Evolutionary conservation across 1,140 invertebrate species (phyloP).

Genomic region (Monochamus saltuarius): DNA sequence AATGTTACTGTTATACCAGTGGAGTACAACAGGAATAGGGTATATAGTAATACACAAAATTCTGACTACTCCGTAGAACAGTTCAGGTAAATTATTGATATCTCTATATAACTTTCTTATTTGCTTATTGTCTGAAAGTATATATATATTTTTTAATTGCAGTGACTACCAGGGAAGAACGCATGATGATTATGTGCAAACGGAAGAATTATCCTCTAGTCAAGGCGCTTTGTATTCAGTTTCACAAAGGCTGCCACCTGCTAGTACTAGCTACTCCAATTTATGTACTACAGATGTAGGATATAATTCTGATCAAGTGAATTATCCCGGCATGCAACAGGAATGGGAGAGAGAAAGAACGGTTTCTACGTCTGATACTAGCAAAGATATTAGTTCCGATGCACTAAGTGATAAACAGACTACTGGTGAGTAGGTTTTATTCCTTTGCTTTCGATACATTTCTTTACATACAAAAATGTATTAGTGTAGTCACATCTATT

Average conservation of each 20-base stretch:
- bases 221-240: constrained; percentile 46
- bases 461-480: background rate
- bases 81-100: constrained; percentile 34
- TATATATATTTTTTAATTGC: constrained; percentile 6
- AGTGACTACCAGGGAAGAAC: constrained; percentile 6
- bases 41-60: constrained; percentile 34
- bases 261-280: constrained; percentile 41
- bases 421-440: background rate
- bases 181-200: constrained; percentile 40
- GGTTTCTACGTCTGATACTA: constrained; percentile 25
- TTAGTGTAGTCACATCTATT: too few relatives aligned
- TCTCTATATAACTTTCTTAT: background rate
- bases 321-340: constrained; percentile 29
- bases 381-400: constrained; percentile 8
- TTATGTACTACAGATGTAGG: constrained; percentile 30
- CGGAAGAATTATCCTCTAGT: constrained; percentile 34
- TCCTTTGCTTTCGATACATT: background rate
- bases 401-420: background rate
- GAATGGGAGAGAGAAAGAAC: constrained; percentile 38
- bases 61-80: constrained; percentile 42
- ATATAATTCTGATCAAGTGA: constrained; percentile 24
- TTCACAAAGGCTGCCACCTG: constrained; percentile 42
- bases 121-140: background rate
- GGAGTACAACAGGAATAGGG: constrained; percentile 36
- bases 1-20: constrained; percentile 44